Percentiles rank a stretch among this genome's conserved stretches.
Evolutionary conservation across 1,140 invertebrate species (phyloP).

Genomic region (Medauroidea extradentata): DNA sequence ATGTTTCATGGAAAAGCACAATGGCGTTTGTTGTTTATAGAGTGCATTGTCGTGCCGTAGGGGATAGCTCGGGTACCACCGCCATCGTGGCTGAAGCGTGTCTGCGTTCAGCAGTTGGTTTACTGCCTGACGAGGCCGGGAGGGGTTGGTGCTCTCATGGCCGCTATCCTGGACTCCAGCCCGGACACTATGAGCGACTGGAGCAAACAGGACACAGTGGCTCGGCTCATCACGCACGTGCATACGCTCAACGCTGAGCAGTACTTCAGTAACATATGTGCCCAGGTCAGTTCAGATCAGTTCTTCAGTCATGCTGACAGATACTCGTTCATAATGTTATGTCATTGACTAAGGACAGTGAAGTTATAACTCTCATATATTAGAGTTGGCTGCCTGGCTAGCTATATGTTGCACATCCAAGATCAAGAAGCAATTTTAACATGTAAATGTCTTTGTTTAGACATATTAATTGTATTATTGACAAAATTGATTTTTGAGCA

Average conservation of each 20-base stretch:
- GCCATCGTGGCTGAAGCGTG: constrained; percentile 58
- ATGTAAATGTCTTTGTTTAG: too few relatives aligned
- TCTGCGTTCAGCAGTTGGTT: constrained; percentile 56
- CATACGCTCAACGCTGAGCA: constrained; percentile 3
- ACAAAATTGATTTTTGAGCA: too few relatives aligned
- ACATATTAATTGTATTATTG: too few relatives aligned
- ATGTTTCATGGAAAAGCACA: too few relatives aligned
- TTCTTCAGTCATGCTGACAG: too few relatives aligned
- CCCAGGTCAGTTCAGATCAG: constrained; percentile 33
- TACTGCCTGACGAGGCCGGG: constrained; percentile 38
- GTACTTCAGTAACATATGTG: constrained; percentile 20
- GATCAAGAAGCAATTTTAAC: too few relatives aligned
- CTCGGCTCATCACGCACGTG: constrained; percentile 20
- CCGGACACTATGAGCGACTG: constrained; percentile 45
- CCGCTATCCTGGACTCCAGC: constrained; percentile 56
- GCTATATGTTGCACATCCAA: too few relatives aligned
- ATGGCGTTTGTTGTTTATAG: too few relatives aligned
- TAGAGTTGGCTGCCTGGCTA: too few relatives aligned
- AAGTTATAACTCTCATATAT: too few relatives aligned
- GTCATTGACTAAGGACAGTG: too few relatives aligned
- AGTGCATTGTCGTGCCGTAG: neutral
- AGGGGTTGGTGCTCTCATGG: constrained; percentile 56
- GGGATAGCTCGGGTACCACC: constrained; percentile 21
- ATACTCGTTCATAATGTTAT: too few relatives aligned
- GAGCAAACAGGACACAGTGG: constrained; percentile 60